Evolutionary conservation across 2,113 vertebrate species (phyloP), one percentile per base, ranked within the genome.

Genomic region (Ciconia stormi): DNA sequence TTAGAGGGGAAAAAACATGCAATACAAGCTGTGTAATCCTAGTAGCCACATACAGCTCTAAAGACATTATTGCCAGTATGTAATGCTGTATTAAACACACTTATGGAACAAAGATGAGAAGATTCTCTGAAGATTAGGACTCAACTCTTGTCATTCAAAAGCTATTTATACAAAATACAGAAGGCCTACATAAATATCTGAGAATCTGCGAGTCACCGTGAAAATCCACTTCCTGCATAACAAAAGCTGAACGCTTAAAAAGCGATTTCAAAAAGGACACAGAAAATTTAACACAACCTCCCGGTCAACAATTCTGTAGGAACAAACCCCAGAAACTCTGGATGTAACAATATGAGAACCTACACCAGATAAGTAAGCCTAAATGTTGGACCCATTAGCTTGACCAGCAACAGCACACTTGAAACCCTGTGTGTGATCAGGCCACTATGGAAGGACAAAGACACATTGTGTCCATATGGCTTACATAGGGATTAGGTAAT

Each of bases 401-500:
- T 1, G 0, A 82, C 27, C 27, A 73, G 36, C 32, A 79, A 52
- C 1, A 67, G 26, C 5, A 59, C 67, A 82, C 15, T 16, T 72
- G 49, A 93, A 97, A 50, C 13, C 46, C 27, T 38, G 25, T 0
- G 5, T 62, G 38, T 50, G 79, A 55, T 73, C 32, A 46, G 44
- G 36, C 18, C 52, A 46, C 27, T 19, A 34, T 2, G 16, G 65
- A 83, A 91, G 30, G 40, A 92, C 47, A 97, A 90, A 70, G 77
- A 89, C 50, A 84, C 34, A 67, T 19, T 87, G 61, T 93, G 21
- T 71, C 61, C 7, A 0, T 40, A 62, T 7, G 19, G 40, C 36
- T 96, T 85, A 93, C 36, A 65, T 0, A 72, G 40, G 52, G 83
- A 89, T 94, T 95, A 96, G 65, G 58, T 92, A 95, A 94, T 82